Percentiles rank a stretch among this genome's conserved stretches.
Evolutionary conservation across 1,140 invertebrate species (phyloP).

Genomic region (Lepidotrigona ventralis): DNA sequence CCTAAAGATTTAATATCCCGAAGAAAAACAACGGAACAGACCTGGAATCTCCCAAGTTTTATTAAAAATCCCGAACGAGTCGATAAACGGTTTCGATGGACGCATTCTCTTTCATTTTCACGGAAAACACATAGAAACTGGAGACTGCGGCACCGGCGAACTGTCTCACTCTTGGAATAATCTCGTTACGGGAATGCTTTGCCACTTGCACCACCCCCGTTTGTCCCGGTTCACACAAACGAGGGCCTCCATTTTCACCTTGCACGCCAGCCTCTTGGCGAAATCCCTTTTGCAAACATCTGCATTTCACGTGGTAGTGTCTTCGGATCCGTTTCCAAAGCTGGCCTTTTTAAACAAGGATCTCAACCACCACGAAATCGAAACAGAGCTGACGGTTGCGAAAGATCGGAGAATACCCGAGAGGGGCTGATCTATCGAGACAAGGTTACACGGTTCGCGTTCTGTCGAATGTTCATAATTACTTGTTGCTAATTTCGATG

Average conservation of each 20-base stretch:
- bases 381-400: not conserved
- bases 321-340: constrained; percentile 39
- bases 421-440: not conserved
- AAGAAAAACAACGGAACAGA: not conserved
- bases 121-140: not conserved
- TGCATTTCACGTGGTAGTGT: constrained; percentile 33
- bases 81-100: not conserved
- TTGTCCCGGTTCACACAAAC: not conserved
- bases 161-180: not conserved
- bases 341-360: constrained; percentile 40
- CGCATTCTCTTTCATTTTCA: not conserved
- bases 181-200: constrained; percentile 26
- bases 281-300: constrained; percentile 51
- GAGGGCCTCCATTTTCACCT: constrained; percentile 12
- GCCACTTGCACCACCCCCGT: not conserved
- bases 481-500: not conserved
- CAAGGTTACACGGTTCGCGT: not conserved
- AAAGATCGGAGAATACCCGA: not conserved
- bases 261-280: constrained; percentile 28
- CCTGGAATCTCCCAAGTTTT: not conserved
- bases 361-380: constrained; percentile 1
- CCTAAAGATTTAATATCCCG: not conserved
- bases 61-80: not conserved
- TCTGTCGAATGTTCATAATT: not conserved
- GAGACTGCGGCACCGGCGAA: not conserved